phyloP scores from a whole-genome alignment of 2,888 invertebrate species.

The Cerastis leucographa region DNA sequence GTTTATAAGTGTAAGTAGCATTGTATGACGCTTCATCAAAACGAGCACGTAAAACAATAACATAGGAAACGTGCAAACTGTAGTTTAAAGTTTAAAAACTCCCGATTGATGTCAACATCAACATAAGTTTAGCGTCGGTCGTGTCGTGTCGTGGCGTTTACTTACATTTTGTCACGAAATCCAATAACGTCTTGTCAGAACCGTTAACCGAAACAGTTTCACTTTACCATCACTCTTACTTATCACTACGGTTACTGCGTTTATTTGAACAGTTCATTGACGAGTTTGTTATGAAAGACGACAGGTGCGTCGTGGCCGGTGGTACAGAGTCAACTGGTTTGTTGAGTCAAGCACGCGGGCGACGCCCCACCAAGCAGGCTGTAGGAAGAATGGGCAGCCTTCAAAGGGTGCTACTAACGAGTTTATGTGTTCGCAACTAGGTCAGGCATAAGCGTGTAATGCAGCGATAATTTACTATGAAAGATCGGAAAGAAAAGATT shows the following conservation, averaged over 20 bases:
- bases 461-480: slow-evolving; percentile 41
- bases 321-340: slow-evolving; percentile 81
- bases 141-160: slow-evolving; percentile 46
- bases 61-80: slow-evolving; percentile 34
- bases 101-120: slow-evolving; percentile 57
- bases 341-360: slow-evolving; percentile 69
- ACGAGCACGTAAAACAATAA: slow-evolving; percentile 50
- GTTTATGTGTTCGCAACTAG: slow-evolving; percentile 70
- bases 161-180: slow-evolving; percentile 64
- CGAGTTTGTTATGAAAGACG: slow-evolving; percentile 61
- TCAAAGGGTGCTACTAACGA: slow-evolving; percentile 74
- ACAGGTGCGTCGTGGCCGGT: slow-evolving; percentile 71
- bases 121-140: slow-evolving; percentile 34
- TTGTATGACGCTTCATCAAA: slow-evolving; percentile 42
- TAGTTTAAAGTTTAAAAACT: slow-evolving; percentile 48
- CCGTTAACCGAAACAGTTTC: slow-evolving; percentile 75
- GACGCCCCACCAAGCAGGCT: slow-evolving; percentile 75
- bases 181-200: slow-evolving; percentile 53
- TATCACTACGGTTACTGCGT: slow-evolving; percentile 73
- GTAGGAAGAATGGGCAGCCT: slow-evolving; percentile 71
- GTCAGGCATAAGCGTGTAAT: slow-evolving; percentile 67
- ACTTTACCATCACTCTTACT: slow-evolving; percentile 85
- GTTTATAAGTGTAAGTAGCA: slow-evolving; percentile 81
- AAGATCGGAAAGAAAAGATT: slow-evolving; percentile 50
- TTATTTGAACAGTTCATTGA: slow-evolving; percentile 74